Evolutionary conservation across 1,140 invertebrate species (phyloP), one percentile per base, ranked within the genome.

Genomic region (Trissolcus basalis): DNA sequence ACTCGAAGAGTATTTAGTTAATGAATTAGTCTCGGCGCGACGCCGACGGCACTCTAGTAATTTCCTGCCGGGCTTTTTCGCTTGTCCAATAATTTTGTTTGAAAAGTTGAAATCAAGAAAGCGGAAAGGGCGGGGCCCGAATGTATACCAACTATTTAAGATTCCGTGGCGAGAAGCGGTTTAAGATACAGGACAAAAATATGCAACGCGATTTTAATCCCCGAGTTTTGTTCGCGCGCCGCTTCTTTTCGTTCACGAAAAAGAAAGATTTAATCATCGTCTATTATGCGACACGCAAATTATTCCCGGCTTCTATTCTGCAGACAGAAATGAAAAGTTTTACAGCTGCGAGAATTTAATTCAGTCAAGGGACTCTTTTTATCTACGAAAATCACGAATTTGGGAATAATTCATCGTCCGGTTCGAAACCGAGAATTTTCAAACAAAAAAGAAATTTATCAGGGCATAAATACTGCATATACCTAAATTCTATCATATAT

Each of bases 1-100:
- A 59, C 47, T 69, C 54, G 54, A 75, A 64, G 44, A 60, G 65
- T 69, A 76, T 76, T 76, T 76, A 76, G 72, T 76, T 69, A 76
- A 76, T 76, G 65, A 69, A 70, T 76, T 76, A 70, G 72, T 76
- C 60, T 70, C 60, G 45, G 19, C 36, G 55, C 54, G 65, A 76
- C 72, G 59, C 72, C 59, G 72, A 36, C 43, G 53, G 64, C 59
- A 49, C 64, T 75, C 72, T 9, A 64, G 72, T 75, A 75, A 75
- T 75, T 75, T 75, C 72, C 72, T 64, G 64, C 32, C 54, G 59
- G 72, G 50, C 19, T 63, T 75, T 68, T 75, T 69, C 55, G 8
- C 53, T 69, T 44, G 65, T 70, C 54, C 49, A 69, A 76, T 70
- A 69, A 69, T 64, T 70, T 75, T 59, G 72, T 69, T 75, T 64